Base-by-base conservation (phyloP, 2,113 vertebrate species). In the Dipodomys merriami region DNA sequence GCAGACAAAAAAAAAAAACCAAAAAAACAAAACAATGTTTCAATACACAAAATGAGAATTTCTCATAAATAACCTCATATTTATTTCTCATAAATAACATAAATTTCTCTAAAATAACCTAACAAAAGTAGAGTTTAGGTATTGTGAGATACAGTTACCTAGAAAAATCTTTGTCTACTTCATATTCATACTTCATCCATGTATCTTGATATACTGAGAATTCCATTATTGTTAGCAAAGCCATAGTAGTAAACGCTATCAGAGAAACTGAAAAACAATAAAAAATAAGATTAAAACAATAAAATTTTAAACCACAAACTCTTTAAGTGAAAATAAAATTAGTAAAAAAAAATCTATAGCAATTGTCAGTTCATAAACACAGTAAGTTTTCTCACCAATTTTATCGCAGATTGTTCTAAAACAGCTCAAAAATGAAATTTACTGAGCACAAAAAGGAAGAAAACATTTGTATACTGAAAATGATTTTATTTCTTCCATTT, bases 161-260 rank as follows among this genome's bases (percentile, higher is more conserved):
- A 95, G 98, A 98, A 98, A 98, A 99, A 97, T 99, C 99, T 96
- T 99, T 99, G 98, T 99, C 99, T 96, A 99, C 99, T 98, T 99
- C 99, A 96, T 99, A 99, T 83, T 99, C 99, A 1, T 99, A 99
- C 94, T 99, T 99, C 99, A 99, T 99, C 99, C 99, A 99, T 0
- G 99, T 99, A 96, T 99, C 98, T 92, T 97, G 99, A 97, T 99
- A 99, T 27, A 99, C 99, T 46, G 98, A 99, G 98, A 99, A 99
- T 86, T 99, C 99, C 98, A 99, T 98, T 94, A 99, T 96, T 91
- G 99, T 99, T 90, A 99, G 98, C 46, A 98, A 96, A 91, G 98
- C 99, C 98, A 99, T 99, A 0, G 99, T 98, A 11, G 98, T 98
- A 97, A 99, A 99, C 3, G 99, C 99, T 94, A 99, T 98, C 92